Base-by-base conservation (phyloP, 2,797 vertebrate species). In the Otolemur crassicaudatus region DNA sequence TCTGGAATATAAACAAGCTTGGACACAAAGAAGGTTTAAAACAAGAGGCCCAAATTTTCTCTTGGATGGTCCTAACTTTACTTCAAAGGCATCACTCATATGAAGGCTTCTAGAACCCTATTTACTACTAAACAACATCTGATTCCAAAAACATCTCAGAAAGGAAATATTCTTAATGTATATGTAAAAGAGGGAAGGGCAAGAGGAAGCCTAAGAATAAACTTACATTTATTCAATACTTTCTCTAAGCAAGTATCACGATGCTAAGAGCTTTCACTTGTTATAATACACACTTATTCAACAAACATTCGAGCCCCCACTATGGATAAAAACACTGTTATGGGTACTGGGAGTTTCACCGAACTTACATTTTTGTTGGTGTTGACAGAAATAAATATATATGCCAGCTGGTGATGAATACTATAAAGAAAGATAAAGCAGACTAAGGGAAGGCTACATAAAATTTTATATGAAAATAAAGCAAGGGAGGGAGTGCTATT, bases 1-100 rank as follows among this genome's bases (percentile, higher is more conserved):
- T 67, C 85, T 94, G 93, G 96, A 94, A 91, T 40, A 65, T 27
- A 94, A 96, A 56, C 92, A 87, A 91, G 90, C 63, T 49, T 79
- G 43, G 92, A 85, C 69, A 93, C 56, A 73, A 49, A 91, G 49
- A 63, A 56, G 25, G n/a, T 80, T 40, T 95, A 23, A 94, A 80
- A 87, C 37, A 91, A 92, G 34, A 94, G 10, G 88, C 67, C 85
- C 40, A 63, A 29, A 53, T 91, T 77, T 94, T 93, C 82, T 95
- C 86, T 67, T 83, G 22, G 70, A 90, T 82, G 72, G 93, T 53
- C 58, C 65, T 82, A 90, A 67, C 53, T 89, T 94, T 82, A 93
- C 79, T 86, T 91, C 37, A 86, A 77, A 63, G 27, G 60, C 89
- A 61, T n/a, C 4, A 7, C 37, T 91, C 89, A 82, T 86, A 65